phyloP scores from a whole-genome alignment of 2,797 vertebrate species.

The Fringilla coelebs region DNA sequence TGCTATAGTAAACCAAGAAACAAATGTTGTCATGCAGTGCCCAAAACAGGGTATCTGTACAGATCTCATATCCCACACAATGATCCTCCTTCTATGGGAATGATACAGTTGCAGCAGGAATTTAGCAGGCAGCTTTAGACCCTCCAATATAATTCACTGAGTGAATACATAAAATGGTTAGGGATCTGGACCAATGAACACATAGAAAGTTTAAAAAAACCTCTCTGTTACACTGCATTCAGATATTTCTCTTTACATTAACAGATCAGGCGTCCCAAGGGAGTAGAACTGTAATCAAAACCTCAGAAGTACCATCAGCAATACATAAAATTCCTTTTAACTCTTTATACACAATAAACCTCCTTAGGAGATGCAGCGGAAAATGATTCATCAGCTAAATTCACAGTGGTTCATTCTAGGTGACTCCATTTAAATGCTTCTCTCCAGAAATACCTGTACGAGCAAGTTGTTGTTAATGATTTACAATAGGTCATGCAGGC shows the following conservation, averaged over 20 bases:
- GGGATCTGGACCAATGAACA: not conserved
- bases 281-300: not conserved
- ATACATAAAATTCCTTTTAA: not conserved
- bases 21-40: not conserved
- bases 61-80: not conserved
- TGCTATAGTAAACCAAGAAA: not conserved
- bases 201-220: not conserved
- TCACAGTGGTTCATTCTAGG: slow-evolving; percentile 9
- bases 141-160: not conserved
- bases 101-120: not conserved
- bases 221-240: not conserved
- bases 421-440: not conserved
- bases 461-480: slow-evolving; percentile 45
- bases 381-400: not conserved
- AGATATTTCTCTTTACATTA: not conserved
- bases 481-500: not conserved
- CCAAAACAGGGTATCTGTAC: not conserved
- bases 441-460: not conserved
- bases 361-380: not conserved
- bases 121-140: not conserved
- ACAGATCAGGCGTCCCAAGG: not conserved
- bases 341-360: not conserved
- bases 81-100: not conserved
- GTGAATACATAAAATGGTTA: not conserved
- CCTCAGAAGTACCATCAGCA: not conserved